A percentile compares a stretch with the other conserved stretches of the same genome.
These are phyloP conservation scores for Saguinus imperator DNA, from an alignment of 2,113 vertebrate genomes.

Conservation along the genomic window DNA sequence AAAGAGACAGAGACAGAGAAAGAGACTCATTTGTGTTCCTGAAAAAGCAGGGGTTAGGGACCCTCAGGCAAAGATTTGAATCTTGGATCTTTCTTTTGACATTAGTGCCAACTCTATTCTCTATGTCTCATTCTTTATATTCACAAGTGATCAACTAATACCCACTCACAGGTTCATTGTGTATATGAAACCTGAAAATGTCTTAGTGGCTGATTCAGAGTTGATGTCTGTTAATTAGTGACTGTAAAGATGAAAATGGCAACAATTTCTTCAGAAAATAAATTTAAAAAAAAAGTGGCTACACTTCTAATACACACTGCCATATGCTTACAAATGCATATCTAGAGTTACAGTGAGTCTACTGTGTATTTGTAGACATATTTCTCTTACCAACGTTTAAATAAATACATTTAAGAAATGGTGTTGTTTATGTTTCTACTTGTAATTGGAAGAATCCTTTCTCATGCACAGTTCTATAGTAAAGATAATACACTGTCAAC, in stretches of 20 bases:
- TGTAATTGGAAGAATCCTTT: constrained; percentile 50
- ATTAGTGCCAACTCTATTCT: not conserved
- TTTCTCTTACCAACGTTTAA: constrained; percentile 6
- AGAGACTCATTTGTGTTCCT: not conserved
- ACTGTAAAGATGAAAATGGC: not conserved
- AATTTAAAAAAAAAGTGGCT: not conserved
- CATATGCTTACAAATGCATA: not conserved
- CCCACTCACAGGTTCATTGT: not conserved
- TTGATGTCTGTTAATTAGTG: not conserved
- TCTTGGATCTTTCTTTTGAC: not conserved
- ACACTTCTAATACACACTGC: not conserved
- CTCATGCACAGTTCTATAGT: not conserved
- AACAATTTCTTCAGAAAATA: not conserved
- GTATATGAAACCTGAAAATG: not conserved
- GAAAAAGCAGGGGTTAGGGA: not conserved
- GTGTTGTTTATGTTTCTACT: constrained; percentile 31
- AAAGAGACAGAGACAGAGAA: not conserved
- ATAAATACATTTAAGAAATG: not conserved
- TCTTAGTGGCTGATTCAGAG: not conserved
- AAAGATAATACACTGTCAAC: constrained; percentile 46
- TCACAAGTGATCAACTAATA: not conserved
- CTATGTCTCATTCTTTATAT: not conserved
- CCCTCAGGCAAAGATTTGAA: not conserved
- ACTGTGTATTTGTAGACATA: not conserved
- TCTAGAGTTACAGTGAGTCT: not conserved